Percentiles rank a stretch among this genome's conserved stretches.
These are phyloP conservation scores for Galerucella nymphaeae DNA, from an alignment of 2,888 invertebrate species.

Conservation along the genomic window DNA sequence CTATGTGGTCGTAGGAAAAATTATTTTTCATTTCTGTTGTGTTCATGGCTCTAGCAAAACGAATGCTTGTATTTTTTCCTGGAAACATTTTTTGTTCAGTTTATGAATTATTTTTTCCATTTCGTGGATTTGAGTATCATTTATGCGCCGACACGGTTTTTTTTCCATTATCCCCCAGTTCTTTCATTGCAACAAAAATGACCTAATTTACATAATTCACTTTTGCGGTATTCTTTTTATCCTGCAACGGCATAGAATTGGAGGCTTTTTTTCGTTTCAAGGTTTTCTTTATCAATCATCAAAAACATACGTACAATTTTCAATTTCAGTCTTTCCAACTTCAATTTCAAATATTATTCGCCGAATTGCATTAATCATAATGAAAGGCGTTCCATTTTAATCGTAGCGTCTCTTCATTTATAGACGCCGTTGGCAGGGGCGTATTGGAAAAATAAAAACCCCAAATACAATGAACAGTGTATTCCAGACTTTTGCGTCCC, in stretches of 20 bases:
- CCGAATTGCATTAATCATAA: constrained; percentile 36
- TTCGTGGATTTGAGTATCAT: not conserved
- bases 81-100: no score
- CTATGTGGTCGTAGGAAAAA: no score
- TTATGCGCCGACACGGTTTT: not conserved
- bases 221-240: not conserved
- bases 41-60: no score
- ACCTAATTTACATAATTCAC: not conserved
- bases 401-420: constrained; percentile 19
- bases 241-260: not conserved
- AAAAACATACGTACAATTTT: constrained; percentile 20
- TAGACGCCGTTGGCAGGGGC: not conserved
- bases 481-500: no score
- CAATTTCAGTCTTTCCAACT: constrained; percentile 19
- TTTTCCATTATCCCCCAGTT: not conserved
- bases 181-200: not conserved
- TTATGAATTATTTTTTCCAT: no score
- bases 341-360: constrained; percentile 26
- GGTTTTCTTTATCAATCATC: constrained; percentile 13
- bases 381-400: constrained; percentile 29
- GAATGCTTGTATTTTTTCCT: no score
- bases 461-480: no score
- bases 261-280: not conserved
- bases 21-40: no score
- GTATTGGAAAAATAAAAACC: not conserved